Base-by-base conservation (phyloP, 2,888 invertebrate genomes). In the Ganaspis brasiliensis region DNA sequence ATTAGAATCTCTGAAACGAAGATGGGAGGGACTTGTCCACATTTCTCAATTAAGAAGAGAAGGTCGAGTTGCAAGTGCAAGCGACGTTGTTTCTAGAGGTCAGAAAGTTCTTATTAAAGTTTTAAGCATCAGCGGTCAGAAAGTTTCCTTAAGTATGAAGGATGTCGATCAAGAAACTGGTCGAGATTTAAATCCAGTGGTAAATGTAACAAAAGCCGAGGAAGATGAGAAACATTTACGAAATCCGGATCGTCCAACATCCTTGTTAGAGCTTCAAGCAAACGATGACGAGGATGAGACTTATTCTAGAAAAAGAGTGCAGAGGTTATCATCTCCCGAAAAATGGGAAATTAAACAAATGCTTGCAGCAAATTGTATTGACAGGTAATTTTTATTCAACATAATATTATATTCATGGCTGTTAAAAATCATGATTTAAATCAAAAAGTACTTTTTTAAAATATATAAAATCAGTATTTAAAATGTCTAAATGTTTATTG, bases 121-220 rank as follows among this genome's bases (percentile, higher is more conserved):
- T 0, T 92, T 98, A 75, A 97, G 97, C 16, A 94, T 98, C 40
- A 96, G 97, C n/a, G 98, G 98, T 0, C 97, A 97, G 89, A 99
- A 91, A 76, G 97, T 97, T 0, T 98, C 99, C 1, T 93, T 99
- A 2, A 98, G 98, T 0, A 98, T 99, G 96, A 99, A 98, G 92
- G 99, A 99, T 92, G 99, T 99, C 0, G 98, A 99, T 90, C 99
- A 99, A 92, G 95, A 95, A 21, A 96, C 96, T 0, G 99, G 99
- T 0, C 96, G 95, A 89, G 99, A 99, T 93, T 92, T 99, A 72
- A 99, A 99, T 92, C 99, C 99, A 0, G 92, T 94, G 0, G 94
- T 96, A 87, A 93, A 94, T 9, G 93, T 95, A 81, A 89, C 93
- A 56, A 94, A 94, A 92, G 93, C 94, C 82, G 93, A 92, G 24